A percentile compares a stretch with the other conserved stretches of the same genome.
phyloP scores from a whole-genome alignment of 2,797 vertebrate species.

The Falco rusticolus region DNA sequence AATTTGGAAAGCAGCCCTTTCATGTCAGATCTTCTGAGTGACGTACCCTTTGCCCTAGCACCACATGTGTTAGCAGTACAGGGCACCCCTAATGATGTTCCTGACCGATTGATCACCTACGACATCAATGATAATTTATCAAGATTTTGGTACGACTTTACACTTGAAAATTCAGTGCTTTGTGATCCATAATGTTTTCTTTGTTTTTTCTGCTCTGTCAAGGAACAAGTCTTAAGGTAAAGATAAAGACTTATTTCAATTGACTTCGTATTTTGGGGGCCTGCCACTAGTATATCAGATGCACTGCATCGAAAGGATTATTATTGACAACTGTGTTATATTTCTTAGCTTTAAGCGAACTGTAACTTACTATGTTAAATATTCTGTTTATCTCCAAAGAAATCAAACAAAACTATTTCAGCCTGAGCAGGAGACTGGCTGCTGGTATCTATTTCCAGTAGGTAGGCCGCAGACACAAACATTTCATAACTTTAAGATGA shows the following conservation, averaged over 20 bases:
- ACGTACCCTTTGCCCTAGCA: constrained; percentile 92
- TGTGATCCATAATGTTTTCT: constrained; percentile 76
- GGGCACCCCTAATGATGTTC: constrained; percentile 74
- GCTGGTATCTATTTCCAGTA: not conserved
- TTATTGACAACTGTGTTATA: not conserved
- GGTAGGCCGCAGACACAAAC: not conserved
- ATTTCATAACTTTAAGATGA: constrained; percentile 18
- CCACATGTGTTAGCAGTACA: constrained; percentile 90
- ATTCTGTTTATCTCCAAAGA: constrained; percentile 17
- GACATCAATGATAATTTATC: constrained; percentile 86
- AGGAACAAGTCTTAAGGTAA: constrained; percentile 27
- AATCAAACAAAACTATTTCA: not conserved
- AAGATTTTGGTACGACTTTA: constrained; percentile 94
- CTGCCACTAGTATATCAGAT: not conserved
- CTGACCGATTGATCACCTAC: constrained; percentile 82
- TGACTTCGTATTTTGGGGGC: not conserved
- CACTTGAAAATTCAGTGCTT: constrained; percentile 94
- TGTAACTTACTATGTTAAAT: not conserved
- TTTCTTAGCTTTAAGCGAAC: constrained; percentile 14
- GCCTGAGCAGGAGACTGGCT: not conserved
- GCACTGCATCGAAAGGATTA: not conserved
- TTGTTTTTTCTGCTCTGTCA: not conserved
- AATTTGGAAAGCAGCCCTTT: constrained; percentile 70
- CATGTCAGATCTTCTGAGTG: constrained; percentile 87
- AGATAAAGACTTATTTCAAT: not conserved